Evolutionary conservation across 2,113 vertebrate genomes (phyloP), one percentile per base, ranked within the genome.

Genomic region (Zonotrichia leucophrys): DNA sequence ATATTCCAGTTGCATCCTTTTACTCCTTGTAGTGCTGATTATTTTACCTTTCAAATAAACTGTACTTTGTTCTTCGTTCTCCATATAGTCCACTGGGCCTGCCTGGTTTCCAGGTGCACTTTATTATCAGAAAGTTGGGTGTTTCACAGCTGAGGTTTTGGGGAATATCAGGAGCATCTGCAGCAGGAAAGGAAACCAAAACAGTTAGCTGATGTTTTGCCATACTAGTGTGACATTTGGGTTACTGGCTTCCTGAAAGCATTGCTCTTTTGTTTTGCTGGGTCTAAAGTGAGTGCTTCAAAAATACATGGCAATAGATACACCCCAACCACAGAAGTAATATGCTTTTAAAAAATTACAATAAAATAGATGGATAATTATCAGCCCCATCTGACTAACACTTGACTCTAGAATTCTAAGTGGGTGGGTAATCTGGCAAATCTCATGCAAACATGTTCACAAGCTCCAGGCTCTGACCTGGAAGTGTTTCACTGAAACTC

Each of bases 91-190:
- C 94, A 24, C 98, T 98, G 7, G 90, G 53, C 79, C 97, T 97
- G 46, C 98, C 98, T 53, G 96, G 92, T 77, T 96, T 95, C 98
- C 98, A 98, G 8, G 77, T 95, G 67, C 98, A 98, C 39, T 85
- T 74, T 75, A 98, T 97, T 41, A 73, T 72, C 74, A 93, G 83
- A 19, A 98, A 98, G 62, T 98, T 96, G 5, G 72, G 81, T 4
- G 98, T 98, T 96, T 98, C 98, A 96, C 98, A 98, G 64, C 49
- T 97, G 63, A 98, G 75, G 23, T 98, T 95, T 78, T 97, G 94
- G 12, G 98, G 98, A 87, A 12, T 59, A 95, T 98, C 98, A 46
- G 98, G 98, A 66, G 97, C 97, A 94, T 98, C 98, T 98, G 89
- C 15, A 90, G 55, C 7, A 81, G 3, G 21, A 35, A 90, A 94